Evolutionary conservation across 1,140 invertebrate genomes (phyloP).

Genomic region (Macrobrachium nipponense): DNA sequence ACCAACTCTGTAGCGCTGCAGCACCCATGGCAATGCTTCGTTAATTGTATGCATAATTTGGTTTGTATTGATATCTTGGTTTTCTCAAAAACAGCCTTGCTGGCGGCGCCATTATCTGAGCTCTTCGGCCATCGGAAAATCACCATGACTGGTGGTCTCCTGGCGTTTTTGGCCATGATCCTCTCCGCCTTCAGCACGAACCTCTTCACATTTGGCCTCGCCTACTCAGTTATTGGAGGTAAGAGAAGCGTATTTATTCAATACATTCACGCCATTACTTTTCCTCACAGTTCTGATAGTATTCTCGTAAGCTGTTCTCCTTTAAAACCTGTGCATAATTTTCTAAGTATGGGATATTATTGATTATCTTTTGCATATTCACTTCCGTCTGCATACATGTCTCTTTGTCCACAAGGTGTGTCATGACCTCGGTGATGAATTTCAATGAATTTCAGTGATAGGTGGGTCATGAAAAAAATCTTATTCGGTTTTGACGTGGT

Average conservation of each 20-base stretch:
- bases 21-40: too few relatives aligned
- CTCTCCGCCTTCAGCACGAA: constrained; percentile 29
- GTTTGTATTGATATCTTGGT: not conserved
- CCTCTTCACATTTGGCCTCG: constrained; percentile 22
- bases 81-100: constrained; percentile 3
- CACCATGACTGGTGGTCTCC: constrained; percentile 16
- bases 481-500: too few relatives aligned
- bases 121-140: constrained; percentile 39
- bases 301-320: not conserved
- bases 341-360: too few relatives aligned
- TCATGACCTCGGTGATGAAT: too few relatives aligned
- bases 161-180: constrained; percentile 33
- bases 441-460: too few relatives aligned
- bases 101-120: constrained; percentile 33
- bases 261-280: not conserved
- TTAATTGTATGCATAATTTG: too few relatives aligned
- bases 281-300: not conserved
- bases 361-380: too few relatives aligned
- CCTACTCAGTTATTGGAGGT: constrained; percentile 42
- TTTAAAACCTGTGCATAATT: too few relatives aligned
- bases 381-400: too few relatives aligned
- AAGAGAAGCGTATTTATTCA: not conserved
- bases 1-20: too few relatives aligned
- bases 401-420: too few relatives aligned
- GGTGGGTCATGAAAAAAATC: too few relatives aligned